phyloP scores from a whole-genome alignment of 2,113 vertebrate species.

The Solea solea region DNA sequence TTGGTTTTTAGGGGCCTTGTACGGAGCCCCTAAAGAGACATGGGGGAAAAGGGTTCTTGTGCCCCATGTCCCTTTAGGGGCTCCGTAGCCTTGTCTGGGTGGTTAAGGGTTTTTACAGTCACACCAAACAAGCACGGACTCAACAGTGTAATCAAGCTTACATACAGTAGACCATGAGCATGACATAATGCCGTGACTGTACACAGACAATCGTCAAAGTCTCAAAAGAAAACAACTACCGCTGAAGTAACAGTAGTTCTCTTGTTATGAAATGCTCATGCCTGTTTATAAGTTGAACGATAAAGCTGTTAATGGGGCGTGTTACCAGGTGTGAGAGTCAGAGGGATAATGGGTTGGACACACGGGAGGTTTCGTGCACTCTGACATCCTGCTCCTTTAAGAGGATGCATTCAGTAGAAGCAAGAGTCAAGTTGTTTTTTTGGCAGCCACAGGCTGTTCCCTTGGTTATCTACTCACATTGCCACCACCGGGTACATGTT shows the following conservation, averaged over 20 bases:
- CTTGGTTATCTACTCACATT: constrained; percentile 86
- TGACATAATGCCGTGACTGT: constrained; percentile 18
- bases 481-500: constrained; percentile 93
- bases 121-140: constrained; percentile 11
- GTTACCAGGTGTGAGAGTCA: constrained; percentile 26
- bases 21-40: too few relatives aligned
- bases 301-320: constrained; percentile 40
- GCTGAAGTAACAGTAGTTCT: not conserved
- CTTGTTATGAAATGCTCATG: constrained; percentile 51
- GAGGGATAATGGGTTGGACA: constrained; percentile 14
- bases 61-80: not conserved
- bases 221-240: too few relatives aligned
- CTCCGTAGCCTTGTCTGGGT: not conserved
- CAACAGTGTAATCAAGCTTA: constrained; percentile 29
- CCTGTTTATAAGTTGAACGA: not conserved
- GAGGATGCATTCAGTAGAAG: constrained; percentile 50
- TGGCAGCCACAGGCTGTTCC: not conserved
- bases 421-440: not conserved
- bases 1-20: not conserved
- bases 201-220: not conserved
- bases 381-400: constrained; percentile 32
- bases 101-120: constrained; percentile 1
- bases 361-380: constrained; percentile 55
- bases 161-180: constrained; percentile 44
- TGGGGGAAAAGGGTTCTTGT: too few relatives aligned